These are phyloP conservation scores for Vollenhovia emeryi DNA, from an alignment of 1,140 invertebrate genomes.

Conservation along the genomic window DNA sequence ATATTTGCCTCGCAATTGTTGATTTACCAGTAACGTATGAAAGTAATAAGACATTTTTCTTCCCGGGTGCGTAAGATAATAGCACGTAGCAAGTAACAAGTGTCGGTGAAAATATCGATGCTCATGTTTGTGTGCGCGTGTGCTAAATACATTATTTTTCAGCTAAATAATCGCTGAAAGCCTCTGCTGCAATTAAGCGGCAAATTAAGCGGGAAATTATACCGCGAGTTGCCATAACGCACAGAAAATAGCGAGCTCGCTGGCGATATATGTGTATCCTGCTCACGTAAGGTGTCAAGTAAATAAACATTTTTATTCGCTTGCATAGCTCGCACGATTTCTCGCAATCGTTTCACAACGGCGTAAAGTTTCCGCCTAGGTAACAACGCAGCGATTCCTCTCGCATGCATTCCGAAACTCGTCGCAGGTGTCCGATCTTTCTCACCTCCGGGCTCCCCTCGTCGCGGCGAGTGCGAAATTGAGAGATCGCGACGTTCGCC, in stretches of 20 bases:
- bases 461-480: conserved; percentile 9
- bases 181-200: neutral
- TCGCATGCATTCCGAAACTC: conserved; percentile 33
- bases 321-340: neutral
- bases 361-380: neutral
- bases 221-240: neutral
- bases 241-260: conserved; percentile 1
- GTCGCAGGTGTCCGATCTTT: conserved; percentile 20
- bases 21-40: neutral
- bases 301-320: conserved; percentile 53
- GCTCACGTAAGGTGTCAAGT: conserved; percentile 17
- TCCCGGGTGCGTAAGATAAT: neutral
- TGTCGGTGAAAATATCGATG: neutral
- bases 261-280: neutral
- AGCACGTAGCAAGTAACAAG: neutral
- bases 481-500: conserved; percentile 6
- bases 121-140: too few species aligned
- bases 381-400: conserved; percentile 28
- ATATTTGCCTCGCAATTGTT: neutral
- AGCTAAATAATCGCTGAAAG: neutral
- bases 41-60: neutral
- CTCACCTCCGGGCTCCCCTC: neutral
- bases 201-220: neutral
- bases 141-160: neutral
- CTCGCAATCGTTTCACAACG: conserved; percentile 46